These are phyloP conservation scores for Melanophora roralis DNA, from an alignment of 2,888 invertebrate genomes.

Conservation along the genomic window DNA sequence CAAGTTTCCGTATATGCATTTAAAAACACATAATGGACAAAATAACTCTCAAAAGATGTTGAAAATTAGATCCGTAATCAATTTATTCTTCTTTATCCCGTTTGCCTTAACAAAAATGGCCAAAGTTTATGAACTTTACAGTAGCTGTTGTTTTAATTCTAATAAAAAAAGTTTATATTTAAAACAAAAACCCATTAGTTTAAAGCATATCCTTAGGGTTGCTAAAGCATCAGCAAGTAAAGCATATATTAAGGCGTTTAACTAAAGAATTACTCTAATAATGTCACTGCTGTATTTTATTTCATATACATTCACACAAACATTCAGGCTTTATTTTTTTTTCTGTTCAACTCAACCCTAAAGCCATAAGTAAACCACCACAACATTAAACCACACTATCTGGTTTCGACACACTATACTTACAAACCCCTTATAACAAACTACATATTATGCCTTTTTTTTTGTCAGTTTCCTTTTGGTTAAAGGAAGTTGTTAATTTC, in stretches of 20 bases:
- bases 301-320: no score
- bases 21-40: no score
- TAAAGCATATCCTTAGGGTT: not conserved
- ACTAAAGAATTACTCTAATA: conserved; percentile 17
- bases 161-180: not conserved
- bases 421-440: not conserved
- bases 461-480: conserved; percentile 9
- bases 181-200: not conserved
- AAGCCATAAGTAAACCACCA: conserved; percentile 30
- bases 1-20: no score
- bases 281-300: not conserved
- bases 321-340: no score
- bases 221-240: not conserved
- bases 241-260: conserved; percentile 17
- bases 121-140: not conserved
- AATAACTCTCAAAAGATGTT: no score
- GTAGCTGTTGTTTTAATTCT: not conserved
- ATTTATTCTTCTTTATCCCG: not conserved
- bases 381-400: conserved; percentile 31
- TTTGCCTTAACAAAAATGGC: not conserved
- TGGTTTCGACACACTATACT: conserved; percentile 18
- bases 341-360: not conserved
- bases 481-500: conserved; percentile 61
- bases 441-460: not conserved
- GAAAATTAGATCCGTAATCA: not conserved